Conservation (phyloP, 2,113 vertebrate genomes). For the Blennius ocellaris region DNA sequence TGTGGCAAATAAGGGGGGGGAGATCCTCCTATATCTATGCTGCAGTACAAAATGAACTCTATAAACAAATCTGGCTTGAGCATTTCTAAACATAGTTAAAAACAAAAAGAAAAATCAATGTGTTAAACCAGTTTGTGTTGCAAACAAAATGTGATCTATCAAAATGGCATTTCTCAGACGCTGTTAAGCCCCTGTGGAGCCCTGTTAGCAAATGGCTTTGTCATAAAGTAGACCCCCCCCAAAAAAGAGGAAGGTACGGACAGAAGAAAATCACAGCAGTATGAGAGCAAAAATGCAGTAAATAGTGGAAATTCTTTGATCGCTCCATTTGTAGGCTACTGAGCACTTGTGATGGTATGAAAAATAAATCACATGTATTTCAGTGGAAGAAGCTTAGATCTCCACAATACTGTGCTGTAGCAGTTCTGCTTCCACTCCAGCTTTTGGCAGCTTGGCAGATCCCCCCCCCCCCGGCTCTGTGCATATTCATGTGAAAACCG, state of each 20-base stretch:
- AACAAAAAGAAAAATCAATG: constrained; percentile 1
- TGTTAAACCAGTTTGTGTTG: constrained; percentile 11
- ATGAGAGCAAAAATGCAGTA: constrained; percentile 8
- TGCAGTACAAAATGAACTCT: constrained; percentile 23
- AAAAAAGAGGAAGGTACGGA: not conserved
- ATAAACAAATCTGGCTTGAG: constrained; percentile 16
- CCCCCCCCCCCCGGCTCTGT: constrained; percentile 2
- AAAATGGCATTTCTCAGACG: constrained; percentile 38
- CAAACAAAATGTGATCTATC: constrained; percentile 33
- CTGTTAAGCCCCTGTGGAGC: constrained; percentile 14
- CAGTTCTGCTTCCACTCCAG: constrained; percentile 41
- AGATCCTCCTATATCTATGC: not conserved
- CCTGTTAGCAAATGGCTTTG: constrained; percentile 16
- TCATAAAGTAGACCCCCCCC: constrained; percentile 10
- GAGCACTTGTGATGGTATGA: constrained; percentile 22
- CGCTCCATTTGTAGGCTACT: constrained; percentile 42
- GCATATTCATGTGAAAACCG: constrained; percentile 63
- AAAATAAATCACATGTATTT: constrained; percentile 51
- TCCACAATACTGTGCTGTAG: constrained; percentile 30
- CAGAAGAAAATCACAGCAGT: constrained; percentile 20
- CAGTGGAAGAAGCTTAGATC: constrained; percentile 40
- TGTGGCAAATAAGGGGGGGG: constrained; percentile 5
- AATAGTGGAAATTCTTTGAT: constrained; percentile 46
- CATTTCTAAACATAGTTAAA: constrained; percentile 5
- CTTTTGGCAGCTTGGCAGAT: constrained; percentile 58